A percentile compares a stretch with the other conserved stretches of the same genome.
These are phyloP conservation scores for Scartelaos histophorus DNA, from an alignment of 2,113 vertebrate genomes.

Conservation along the genomic window DNA sequence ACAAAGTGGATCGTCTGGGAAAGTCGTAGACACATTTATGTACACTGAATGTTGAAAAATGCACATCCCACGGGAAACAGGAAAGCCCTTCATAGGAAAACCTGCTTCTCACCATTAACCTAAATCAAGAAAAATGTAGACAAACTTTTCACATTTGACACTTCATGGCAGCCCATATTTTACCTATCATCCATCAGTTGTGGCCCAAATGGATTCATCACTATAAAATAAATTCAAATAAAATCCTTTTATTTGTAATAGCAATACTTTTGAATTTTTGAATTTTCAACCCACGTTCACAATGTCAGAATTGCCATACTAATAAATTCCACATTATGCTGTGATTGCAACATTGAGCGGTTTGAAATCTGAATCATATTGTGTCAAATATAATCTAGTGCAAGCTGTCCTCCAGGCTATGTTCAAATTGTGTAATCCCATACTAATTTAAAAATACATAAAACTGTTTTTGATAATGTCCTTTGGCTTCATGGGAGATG, in stretches of 20 bases:
- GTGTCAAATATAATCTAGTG: conserved; percentile 23
- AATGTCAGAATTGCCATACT: neutral
- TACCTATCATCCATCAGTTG: neutral
- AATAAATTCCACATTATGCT: neutral
- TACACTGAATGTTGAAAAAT: conserved; percentile 9
- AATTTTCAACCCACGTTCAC: neutral
- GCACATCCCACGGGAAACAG: conserved; percentile 48
- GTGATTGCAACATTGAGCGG: neutral
- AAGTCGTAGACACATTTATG: conserved; percentile 31
- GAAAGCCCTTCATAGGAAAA: conserved; percentile 43
- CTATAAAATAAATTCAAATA: neutral
- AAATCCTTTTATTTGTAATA: neutral
- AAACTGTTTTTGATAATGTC: conserved; percentile 44
- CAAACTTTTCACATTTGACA: neutral
- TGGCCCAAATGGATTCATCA: neutral
- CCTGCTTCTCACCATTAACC: neutral
- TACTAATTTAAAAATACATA: conserved; percentile 59
- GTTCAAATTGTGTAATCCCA: conserved; percentile 53
- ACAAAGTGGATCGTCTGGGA: conserved; percentile 48
- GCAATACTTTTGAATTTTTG: neutral
- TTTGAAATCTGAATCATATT: conserved; percentile 28
- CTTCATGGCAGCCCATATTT: neutral
- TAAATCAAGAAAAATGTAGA: neutral
- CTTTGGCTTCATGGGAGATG: conserved; percentile 16
- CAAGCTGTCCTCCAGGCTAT: conserved; percentile 59